A percentile compares a stretch with the other conserved stretches of the same genome.
Conservation (phyloP, 2,797 vertebrate genomes). For the Podarcis siculus region DNA sequence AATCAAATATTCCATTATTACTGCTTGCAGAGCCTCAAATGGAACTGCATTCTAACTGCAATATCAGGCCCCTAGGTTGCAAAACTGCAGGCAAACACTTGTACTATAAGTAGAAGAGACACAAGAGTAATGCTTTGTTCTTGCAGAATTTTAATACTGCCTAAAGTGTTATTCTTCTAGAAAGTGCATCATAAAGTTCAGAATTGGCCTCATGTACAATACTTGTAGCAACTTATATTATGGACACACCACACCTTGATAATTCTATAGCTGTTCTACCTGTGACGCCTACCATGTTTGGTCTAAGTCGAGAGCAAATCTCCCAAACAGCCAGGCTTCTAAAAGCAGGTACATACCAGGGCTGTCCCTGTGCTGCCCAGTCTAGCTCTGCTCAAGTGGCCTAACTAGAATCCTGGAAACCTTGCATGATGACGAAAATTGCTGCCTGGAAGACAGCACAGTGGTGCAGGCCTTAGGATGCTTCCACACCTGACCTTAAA, state of each 20-base stretch:
- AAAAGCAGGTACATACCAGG: no score
- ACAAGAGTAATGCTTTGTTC: neutral
- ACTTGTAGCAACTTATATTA: neutral
- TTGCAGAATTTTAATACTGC: neutral
- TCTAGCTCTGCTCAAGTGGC: no score
- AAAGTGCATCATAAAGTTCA: neutral
- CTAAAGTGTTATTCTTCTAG: neutral
- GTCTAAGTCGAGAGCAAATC: neutral
- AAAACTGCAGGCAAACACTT: neutral
- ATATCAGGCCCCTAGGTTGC: neutral
- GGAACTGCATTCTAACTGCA: neutral
- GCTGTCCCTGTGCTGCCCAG: no score
- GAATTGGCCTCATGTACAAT: neutral
- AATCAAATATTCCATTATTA: neutral
- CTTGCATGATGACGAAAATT: no score
- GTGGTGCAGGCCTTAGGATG: no score
- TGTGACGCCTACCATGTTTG: neutral
- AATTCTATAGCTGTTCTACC: neutral
- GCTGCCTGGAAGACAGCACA: no score
- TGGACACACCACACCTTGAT: neutral
- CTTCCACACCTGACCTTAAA: no score
- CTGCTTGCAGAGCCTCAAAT: neutral
- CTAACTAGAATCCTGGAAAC: no score
- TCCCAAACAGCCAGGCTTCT: neutral
- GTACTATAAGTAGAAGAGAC: neutral